Evolutionary conservation across 2,888 invertebrate genomes (phyloP).

Genomic region (Ceraclea dissimilis): DNA sequence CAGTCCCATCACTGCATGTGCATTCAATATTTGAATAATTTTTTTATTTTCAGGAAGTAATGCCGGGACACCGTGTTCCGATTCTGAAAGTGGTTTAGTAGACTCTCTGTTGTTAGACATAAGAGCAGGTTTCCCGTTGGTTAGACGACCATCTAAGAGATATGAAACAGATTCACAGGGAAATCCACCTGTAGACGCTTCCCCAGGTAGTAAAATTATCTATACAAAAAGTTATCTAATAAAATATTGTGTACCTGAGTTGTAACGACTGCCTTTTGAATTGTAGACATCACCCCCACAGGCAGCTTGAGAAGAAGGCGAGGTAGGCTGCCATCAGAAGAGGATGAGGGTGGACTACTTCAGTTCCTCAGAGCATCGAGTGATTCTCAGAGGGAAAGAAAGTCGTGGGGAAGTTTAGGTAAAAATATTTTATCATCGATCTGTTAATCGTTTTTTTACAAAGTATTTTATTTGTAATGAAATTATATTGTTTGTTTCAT

Average conservation of each 20-base stretch:
- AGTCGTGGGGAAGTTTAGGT: conserved; percentile 81
- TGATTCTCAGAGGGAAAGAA: conserved; percentile 62
- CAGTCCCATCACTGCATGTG: too few species aligned
- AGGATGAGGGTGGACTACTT: conserved; percentile 79
- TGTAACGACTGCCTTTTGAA: too few species aligned
- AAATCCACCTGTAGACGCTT: conserved; percentile 22
- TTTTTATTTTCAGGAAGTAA: conserved; percentile 41
- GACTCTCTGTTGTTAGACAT: conserved; percentile 74
- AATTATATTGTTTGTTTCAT: too few species aligned
- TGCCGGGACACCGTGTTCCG: conserved; percentile 64
- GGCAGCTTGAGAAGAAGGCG: conserved; percentile 77
- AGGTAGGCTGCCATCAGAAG: conserved; percentile 73
- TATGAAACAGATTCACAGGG: conserved; percentile 19
- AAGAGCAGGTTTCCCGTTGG: conserved; percentile 52
- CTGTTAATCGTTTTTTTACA: too few species aligned
- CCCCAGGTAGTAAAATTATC: conserved; percentile 21
- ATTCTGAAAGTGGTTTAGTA: conserved; percentile 63
- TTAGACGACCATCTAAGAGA: conserved; percentile 28
- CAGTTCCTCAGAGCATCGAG: conserved; percentile 70
- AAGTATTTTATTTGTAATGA: too few species aligned
- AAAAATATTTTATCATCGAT: conserved; percentile 21
- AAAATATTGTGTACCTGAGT: too few species aligned
- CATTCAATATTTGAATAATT: too few species aligned
- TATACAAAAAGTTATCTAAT: too few species aligned
- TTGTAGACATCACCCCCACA: conserved; percentile 75